These are phyloP conservation scores for Tachyglossus aculeatus DNA, from an alignment of 2,797 vertebrate genomes.

Conservation along the genomic window DNA sequence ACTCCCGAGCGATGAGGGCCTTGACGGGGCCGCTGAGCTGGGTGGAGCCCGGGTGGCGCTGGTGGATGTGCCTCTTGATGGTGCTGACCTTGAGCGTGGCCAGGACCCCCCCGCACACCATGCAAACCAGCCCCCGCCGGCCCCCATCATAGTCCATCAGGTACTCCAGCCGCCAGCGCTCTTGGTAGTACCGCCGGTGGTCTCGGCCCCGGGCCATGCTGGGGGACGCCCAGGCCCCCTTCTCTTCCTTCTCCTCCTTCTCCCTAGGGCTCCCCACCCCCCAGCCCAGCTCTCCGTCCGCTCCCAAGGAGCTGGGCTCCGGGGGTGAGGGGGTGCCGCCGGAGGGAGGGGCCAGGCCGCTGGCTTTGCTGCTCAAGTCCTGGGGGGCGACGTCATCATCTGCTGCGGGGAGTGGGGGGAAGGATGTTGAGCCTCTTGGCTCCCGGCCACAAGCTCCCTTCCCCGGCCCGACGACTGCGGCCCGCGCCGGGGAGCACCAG, in stretches of 20 bases:
- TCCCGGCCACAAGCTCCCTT: constrained; percentile 37
- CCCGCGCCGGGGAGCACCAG: neutral
- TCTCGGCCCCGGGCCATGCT: constrained; percentile 53
- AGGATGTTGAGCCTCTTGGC: constrained; percentile 36
- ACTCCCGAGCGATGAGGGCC: constrained; percentile 84
- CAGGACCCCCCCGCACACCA: constrained; percentile 88
- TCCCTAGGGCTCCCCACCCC: constrained; percentile 49
- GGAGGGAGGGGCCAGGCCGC: constrained; percentile 32
- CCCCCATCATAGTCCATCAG: constrained; percentile 85
- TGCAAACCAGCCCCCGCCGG: constrained; percentile 83
- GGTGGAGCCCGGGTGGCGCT: constrained; percentile 83
- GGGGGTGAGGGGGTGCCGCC: constrained; percentile 40
- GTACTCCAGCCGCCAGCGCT: constrained; percentile 87
- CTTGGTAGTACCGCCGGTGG: constrained; percentile 75
- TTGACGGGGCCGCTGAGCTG: constrained; percentile 77
- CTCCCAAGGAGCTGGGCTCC: constrained; percentile 52
- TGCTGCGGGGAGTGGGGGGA: constrained; percentile 52
- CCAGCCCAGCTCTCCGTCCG: constrained; percentile 61
- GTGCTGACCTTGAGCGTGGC: constrained; percentile 84
- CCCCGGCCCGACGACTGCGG: neutral
- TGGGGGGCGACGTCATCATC: constrained; percentile 50
- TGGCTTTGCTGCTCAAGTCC: constrained; percentile 61
- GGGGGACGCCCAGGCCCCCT: constrained; percentile 19
- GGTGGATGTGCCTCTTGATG: constrained; percentile 87
- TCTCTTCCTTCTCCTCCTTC: neutral